phyloP scores from a whole-genome alignment of 2,888 invertebrate species.

The Saturnia japonica region DNA sequence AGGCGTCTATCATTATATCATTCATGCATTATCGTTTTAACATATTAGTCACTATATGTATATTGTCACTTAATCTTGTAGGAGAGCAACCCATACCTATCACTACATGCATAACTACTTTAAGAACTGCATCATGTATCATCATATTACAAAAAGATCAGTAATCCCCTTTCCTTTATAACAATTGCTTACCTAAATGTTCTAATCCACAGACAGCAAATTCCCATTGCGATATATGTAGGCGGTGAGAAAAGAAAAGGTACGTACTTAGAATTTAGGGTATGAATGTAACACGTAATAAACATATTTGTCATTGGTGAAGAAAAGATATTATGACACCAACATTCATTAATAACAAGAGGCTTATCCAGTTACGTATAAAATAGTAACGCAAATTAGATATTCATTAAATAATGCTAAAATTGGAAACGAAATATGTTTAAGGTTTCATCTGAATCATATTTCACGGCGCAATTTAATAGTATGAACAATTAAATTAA shows the following conservation, averaged over 20 bases:
- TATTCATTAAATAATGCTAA: background rate
- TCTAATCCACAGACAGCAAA: background rate
- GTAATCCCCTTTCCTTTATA: background rate
- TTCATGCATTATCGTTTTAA: background rate
- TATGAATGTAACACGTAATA: background rate
- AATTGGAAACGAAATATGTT: background rate
- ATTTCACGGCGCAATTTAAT: background rate
- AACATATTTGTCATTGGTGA: background rate
- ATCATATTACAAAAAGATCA: background rate
- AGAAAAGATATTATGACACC: background rate
- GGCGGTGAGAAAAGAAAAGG: conserved; percentile 4
- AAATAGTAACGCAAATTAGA: background rate
- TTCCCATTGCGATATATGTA: conserved; percentile 9
- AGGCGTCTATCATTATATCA: too few species aligned
- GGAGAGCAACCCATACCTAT: background rate
- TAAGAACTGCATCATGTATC: background rate
- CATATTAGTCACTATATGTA: background rate
- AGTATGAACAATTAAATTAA: background rate
- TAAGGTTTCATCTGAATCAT: background rate
- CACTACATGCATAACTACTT: background rate
- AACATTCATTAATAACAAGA: background rate
- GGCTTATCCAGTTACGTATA: background rate
- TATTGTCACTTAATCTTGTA: background rate
- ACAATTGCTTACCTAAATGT: conserved; percentile 7
- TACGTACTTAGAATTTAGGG: background rate